These are phyloP conservation scores for Porites divaricata DNA, from an alignment of 92 coral and sea anemone genomes.

Conservation along the genomic window DNA sequence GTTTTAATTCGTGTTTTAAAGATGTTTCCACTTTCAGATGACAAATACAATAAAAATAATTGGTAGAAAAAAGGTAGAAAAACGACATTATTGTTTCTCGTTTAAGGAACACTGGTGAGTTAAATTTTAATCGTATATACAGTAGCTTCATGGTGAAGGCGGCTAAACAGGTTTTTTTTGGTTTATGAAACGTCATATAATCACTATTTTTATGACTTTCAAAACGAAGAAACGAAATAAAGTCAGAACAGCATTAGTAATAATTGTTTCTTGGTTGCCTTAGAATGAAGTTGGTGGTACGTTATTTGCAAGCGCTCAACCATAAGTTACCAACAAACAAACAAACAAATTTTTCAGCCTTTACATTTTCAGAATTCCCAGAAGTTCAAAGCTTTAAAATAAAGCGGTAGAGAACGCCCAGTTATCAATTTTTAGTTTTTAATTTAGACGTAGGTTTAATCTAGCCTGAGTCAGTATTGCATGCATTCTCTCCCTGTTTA, in stretches of 20 bases:
- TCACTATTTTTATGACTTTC: too few species aligned
- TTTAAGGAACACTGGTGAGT: constrained; percentile 17
- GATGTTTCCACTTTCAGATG: background rate
- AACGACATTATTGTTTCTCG: background rate
- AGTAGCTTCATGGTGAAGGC: background rate
- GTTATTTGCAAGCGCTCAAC: constrained; percentile 6
- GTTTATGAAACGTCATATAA: background rate
- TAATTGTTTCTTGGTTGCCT: background rate
- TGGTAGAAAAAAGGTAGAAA: background rate
- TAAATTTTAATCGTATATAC: constrained; percentile 14
- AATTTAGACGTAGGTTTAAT: too few species aligned
- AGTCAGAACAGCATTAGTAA: background rate
- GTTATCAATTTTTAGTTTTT: too few species aligned
- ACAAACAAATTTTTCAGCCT: background rate
- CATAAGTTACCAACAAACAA: background rate
- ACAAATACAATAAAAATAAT: too few species aligned
- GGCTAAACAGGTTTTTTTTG: background rate
- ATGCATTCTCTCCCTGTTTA: too few species aligned
- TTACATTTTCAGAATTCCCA: too few species aligned
- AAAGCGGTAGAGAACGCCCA: too few species aligned
- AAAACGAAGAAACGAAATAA: background rate
- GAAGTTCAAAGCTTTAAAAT: too few species aligned
- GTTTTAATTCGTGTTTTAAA: background rate
- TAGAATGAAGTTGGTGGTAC: background rate
- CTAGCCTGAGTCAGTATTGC: too few species aligned